Evolutionary conservation across 2,888 invertebrate species (phyloP).

Genomic region (Esperia sulphurella): DNA sequence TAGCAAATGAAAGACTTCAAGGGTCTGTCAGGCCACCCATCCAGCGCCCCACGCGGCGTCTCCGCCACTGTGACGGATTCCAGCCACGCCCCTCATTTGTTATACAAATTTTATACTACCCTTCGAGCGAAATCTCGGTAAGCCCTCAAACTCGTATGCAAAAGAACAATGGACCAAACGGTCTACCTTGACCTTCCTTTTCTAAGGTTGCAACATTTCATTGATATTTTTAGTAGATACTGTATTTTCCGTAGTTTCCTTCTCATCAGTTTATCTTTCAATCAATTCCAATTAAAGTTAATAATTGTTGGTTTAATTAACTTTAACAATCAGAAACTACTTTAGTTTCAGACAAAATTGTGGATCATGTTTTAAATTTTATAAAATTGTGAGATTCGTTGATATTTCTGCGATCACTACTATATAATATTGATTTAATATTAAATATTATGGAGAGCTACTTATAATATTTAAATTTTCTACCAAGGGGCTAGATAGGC

Average conservation of each 20-base stretch:
- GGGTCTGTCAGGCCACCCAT: slow-evolving; percentile 59
- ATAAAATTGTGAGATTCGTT: no score
- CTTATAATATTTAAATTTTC: no score
- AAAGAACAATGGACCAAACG: slow-evolving; percentile 45
- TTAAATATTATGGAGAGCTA: no score
- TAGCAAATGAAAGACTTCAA: not conserved
- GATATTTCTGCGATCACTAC: no score
- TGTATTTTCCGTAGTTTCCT: no score
- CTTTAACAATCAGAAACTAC: no score
- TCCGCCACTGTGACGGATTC: slow-evolving; percentile 77
- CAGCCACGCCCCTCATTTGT: slow-evolving; percentile 75
- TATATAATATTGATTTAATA: no score
- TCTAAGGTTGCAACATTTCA: not conserved
- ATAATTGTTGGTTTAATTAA: no score
- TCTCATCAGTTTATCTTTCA: no score
- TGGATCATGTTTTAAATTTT: no score
- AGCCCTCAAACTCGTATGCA: slow-evolving; percentile 38
- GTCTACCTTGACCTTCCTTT: slow-evolving; percentile 1
- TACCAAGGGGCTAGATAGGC: not conserved
- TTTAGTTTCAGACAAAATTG: no score
- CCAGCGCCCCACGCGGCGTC: slow-evolving; percentile 65
- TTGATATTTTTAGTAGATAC: not conserved
- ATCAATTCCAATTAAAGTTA: no score
- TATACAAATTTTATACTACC: slow-evolving; percentile 80
- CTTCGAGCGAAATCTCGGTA: slow-evolving; percentile 62